Percentiles rank a stretch among this genome's conserved stretches.
phyloP scores from a whole-genome alignment of 2,797 vertebrate species.

The Glyptemys insculpta region DNA sequence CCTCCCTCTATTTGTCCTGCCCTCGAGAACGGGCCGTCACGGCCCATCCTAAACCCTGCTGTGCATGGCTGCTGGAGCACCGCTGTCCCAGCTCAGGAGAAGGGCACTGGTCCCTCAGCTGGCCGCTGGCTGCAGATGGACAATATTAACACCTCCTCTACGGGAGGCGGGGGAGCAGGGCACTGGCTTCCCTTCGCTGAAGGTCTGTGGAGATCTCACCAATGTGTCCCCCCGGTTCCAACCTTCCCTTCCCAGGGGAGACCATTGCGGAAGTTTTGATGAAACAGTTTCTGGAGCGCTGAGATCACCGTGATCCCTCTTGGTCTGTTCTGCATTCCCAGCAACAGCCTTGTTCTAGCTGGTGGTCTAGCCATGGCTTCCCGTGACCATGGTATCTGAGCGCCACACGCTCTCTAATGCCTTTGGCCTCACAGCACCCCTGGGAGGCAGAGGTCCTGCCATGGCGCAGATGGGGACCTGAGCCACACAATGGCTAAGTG shows the following conservation, averaged over 20 bases:
- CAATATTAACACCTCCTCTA: neutral
- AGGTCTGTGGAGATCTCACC: neutral
- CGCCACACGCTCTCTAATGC: too few species aligned
- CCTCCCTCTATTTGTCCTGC: neutral
- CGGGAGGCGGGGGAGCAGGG: too few species aligned
- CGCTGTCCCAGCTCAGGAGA: neutral
- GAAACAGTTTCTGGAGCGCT: too few species aligned
- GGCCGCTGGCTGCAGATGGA: too few species aligned
- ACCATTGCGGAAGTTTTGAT: accelerated
- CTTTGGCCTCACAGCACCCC: too few species aligned
- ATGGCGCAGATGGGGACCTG: too few species aligned
- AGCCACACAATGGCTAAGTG: too few species aligned
- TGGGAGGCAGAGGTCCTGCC: too few species aligned
- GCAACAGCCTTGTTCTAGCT: neutral
- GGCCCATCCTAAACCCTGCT: neutral
- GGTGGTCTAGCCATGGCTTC: too few species aligned
- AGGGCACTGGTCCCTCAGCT: neutral
- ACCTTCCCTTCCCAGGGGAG: neutral
- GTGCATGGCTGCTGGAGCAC: neutral
- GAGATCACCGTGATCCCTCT: too few species aligned
- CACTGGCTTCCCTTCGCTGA: neutral
- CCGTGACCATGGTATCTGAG: too few species aligned
- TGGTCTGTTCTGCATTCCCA: neutral
- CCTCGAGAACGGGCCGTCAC: neutral
- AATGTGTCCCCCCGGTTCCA: neutral